A percentile compares a stretch with the other conserved stretches of the same genome.
Conservation (phyloP, 2,113 vertebrate genomes). For the Cephalopholis sonnerati region DNA sequence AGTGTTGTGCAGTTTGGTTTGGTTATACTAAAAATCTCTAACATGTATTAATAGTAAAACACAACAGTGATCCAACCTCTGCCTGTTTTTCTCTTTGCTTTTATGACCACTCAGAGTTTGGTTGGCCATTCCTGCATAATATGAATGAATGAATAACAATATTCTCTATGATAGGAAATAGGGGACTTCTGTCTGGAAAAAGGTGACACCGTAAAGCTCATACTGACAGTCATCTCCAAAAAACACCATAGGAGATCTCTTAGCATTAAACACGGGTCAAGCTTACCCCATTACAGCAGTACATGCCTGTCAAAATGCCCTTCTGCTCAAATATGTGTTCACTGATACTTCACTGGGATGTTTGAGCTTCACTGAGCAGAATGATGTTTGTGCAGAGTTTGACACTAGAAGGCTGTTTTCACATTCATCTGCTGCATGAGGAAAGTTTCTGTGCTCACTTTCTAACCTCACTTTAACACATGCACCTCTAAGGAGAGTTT, state of each 20-base stretch:
- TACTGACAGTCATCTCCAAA: background rate
- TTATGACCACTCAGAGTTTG: background rate
- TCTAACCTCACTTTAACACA: background rate
- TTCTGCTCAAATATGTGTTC: background rate
- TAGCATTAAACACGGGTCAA: background rate
- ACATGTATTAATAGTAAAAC: conserved; percentile 5
- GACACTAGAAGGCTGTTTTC: background rate
- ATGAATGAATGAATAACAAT: background rate
- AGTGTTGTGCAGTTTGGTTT: conserved; percentile 12
- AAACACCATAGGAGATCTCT: background rate
- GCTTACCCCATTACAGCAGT: background rate
- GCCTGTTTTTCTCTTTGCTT: conserved; percentile 13
- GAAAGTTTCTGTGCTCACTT: background rate
- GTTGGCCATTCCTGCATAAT: conserved; percentile 23
- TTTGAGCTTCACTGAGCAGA: no score
- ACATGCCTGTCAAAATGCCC: background rate
- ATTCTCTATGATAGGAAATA: background rate
- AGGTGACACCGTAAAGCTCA: background rate
- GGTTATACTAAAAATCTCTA: background rate
- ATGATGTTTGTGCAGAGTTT: background rate
- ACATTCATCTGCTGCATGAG: background rate
- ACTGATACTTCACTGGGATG: no score
- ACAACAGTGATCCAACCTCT: background rate
- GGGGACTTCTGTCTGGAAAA: background rate
- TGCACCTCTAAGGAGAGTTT: background rate